These are phyloP conservation scores for Smittia aterrima DNA, from an alignment of 2,888 invertebrate species.

Conservation along the genomic window DNA sequence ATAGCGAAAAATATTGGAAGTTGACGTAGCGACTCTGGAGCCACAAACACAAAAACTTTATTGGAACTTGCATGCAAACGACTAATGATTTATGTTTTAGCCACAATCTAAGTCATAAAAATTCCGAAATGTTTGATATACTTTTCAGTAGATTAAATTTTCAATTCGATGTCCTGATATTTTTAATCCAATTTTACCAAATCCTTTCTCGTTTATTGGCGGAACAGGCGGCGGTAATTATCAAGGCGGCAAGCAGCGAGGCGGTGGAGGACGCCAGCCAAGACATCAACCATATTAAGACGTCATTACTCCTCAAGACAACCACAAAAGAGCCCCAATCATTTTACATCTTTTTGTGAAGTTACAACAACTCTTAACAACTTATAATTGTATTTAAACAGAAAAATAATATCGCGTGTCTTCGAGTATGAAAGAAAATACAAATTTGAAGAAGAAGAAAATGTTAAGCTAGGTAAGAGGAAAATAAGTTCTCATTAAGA, in stretches of 20 bases:
- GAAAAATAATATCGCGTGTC: conserved; percentile 2
- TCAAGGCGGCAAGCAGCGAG: conserved; percentile 82
- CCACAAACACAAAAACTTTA: conserved; percentile 7
- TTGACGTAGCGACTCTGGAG: conserved; percentile 25
- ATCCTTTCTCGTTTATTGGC: background rate
- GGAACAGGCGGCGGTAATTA: conserved; percentile 59
- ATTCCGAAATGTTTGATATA: no score
- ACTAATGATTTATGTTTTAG: background rate
- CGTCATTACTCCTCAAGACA: background rate
- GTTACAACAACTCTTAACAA: background rate
- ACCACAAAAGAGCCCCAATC: background rate
- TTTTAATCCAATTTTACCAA: background rate
- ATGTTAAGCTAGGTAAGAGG: background rate
- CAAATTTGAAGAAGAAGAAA: background rate
- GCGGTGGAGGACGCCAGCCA: conserved; percentile 71
- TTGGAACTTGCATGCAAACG: background rate
- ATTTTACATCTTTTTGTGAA: conserved; percentile 1
- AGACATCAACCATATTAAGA: conserved; percentile 83
- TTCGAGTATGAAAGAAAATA: background rate
- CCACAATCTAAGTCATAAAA: no score
- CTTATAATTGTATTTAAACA: background rate
- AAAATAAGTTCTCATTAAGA: no score
- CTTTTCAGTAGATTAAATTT: background rate
- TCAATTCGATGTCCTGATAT: background rate
- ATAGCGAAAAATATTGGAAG: background rate